Evolutionary conservation across 2,113 vertebrate genomes (phyloP).

Genomic region (Scolopax mira): DNA sequence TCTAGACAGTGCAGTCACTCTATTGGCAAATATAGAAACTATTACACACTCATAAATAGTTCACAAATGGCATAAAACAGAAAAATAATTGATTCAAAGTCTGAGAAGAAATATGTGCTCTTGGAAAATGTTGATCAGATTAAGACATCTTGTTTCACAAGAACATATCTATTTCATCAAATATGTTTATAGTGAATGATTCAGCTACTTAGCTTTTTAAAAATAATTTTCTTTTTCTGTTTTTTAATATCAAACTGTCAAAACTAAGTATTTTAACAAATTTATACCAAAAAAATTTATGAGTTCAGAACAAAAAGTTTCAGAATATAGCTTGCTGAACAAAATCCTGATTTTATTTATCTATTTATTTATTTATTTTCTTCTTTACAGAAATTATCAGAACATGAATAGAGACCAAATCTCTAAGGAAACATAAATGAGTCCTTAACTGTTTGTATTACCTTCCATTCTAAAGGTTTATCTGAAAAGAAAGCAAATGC

Average conservation of each 20-base stretch:
- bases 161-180: background rate
- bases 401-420: background rate
- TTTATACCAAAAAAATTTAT: background rate
- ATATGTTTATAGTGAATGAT: background rate
- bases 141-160: background rate
- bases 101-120: background rate
- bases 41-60: background rate
- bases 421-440: background rate
- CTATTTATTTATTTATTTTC: background rate
- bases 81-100: background rate
- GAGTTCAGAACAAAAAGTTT: background rate
- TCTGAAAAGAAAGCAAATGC: background rate
- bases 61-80: background rate
- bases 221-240: accelerated
- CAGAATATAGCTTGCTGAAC: background rate
- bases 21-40: background rate
- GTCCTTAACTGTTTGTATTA: background rate
- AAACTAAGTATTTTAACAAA: background rate
- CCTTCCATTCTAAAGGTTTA: background rate
- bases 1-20: background rate
- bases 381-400: background rate
- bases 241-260: background rate
- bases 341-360: background rate
- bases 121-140: background rate
- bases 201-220: background rate